Conservation (phyloP, 2,113 vertebrate genomes). For the Genyomyrus donnyi region DNA sequence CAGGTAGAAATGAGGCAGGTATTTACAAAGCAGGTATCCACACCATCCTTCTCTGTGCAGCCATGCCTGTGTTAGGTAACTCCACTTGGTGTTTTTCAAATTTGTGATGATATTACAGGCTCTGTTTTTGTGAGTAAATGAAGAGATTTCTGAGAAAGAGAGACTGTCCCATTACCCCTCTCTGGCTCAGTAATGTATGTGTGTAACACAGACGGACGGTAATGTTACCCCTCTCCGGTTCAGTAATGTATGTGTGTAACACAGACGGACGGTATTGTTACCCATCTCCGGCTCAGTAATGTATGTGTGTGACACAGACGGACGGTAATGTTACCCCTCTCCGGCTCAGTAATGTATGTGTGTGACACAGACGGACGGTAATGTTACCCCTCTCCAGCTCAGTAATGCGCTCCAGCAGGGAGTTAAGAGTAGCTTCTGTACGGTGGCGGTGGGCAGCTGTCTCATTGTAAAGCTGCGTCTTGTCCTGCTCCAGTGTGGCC, state of each 20-base stretch:
- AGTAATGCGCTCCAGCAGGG: conserved; percentile 82
- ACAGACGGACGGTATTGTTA: too few relatives aligned
- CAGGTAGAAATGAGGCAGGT: neutral
- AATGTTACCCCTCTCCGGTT: too few relatives aligned
- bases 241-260: too few relatives aligned
- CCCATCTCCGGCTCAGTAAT: too few relatives aligned
- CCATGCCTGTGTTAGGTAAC: neutral
- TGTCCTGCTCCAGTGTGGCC: conserved; percentile 90
- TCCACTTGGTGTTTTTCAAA: neutral
- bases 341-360: neutral
- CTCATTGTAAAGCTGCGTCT: conserved; percentile 89
- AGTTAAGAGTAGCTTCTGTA: conserved; percentile 79
- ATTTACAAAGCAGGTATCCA: neutral
- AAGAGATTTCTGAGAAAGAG: neutral
- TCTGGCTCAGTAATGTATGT: neutral
- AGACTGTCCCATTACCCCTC: neutral
- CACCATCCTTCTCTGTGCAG: neutral
- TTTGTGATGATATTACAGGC: neutral
- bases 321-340: neutral
- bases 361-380: neutral
- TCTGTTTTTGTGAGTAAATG: neutral
- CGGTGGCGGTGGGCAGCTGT: conserved; percentile 83
- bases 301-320: too few relatives aligned
- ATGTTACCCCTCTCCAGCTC: conserved; percentile 57
- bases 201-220: neutral